Conservation (phyloP, 1,140 invertebrate species). For the Scylla paramamosain region DNA sequence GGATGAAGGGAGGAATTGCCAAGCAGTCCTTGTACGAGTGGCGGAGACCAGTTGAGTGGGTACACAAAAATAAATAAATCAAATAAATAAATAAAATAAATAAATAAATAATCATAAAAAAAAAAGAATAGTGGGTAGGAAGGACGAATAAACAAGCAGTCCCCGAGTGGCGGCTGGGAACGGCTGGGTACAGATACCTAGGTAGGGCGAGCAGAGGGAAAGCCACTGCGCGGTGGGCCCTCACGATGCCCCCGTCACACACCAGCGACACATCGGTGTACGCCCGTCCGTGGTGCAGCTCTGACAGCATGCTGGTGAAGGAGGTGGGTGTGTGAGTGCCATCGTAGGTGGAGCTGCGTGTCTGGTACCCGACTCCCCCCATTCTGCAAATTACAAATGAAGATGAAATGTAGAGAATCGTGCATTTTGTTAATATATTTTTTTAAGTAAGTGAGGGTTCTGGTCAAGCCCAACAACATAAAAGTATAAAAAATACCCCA, state of each 20-base stretch:
- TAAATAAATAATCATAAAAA: too few species aligned
- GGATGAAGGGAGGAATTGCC: too few species aligned
- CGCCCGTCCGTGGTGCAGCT: slow-evolving; percentile 73
- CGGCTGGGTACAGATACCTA: slow-evolving; percentile 62
- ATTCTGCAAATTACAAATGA: slow-evolving; percentile 36
- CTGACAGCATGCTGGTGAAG: slow-evolving; percentile 76
- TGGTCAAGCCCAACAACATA: too few species aligned
- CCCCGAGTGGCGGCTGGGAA: not conserved
- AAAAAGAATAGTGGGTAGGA: not conserved
- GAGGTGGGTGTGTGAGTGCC: slow-evolving; percentile 77
- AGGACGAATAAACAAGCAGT: not conserved
- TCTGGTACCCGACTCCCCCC: slow-evolving; percentile 61
- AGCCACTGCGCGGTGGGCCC: slow-evolving; percentile 74
- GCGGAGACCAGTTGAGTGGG: too few species aligned
- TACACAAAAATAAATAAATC: too few species aligned
- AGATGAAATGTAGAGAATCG: too few species aligned
- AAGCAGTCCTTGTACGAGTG: too few species aligned
- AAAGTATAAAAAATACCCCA: too few species aligned
- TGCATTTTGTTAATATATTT: too few species aligned
- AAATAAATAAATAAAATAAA: too few species aligned
- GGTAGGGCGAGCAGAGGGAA: slow-evolving; percentile 76
- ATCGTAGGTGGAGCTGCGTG: slow-evolving; percentile 76
- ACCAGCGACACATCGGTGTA: slow-evolving; percentile 76
- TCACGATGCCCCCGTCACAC: slow-evolving; percentile 76
- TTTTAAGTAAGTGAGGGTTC: too few species aligned